Evolutionary conservation across 2,797 vertebrate genomes (phyloP).

Genomic region (Vultur gryphus): DNA sequence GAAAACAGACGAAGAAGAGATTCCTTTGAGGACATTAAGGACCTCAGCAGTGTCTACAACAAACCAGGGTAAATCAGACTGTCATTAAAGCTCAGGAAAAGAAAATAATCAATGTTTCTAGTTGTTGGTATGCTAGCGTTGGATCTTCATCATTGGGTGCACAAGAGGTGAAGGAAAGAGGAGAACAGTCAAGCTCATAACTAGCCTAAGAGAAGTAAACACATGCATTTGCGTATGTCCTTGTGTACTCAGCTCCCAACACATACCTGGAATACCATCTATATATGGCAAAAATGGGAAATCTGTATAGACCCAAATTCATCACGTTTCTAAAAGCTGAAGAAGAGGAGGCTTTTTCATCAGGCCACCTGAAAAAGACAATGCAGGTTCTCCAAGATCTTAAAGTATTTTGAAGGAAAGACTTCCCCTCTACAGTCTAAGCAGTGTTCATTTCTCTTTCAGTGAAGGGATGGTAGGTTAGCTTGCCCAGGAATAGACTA

Average conservation of each 20-base stretch:
- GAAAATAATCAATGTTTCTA: background rate
- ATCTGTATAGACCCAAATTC: background rate
- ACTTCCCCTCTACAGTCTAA: background rate
- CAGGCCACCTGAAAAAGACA: background rate
- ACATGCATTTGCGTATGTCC: background rate
- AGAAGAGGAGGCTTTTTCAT: background rate
- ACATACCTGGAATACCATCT: background rate
- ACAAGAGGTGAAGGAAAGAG: background rate
- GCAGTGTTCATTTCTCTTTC: background rate
- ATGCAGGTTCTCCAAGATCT: background rate
- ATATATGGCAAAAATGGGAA: background rate
- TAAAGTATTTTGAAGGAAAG: background rate
- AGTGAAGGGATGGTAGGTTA: background rate
- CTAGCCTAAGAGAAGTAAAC: background rate
- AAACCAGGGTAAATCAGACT: background rate
- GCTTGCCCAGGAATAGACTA: background rate
- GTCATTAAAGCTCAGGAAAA: background rate
- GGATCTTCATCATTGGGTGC: background rate
- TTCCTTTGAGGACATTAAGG: background rate
- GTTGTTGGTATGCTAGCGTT: background rate
- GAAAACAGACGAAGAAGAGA: background rate
- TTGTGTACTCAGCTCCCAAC: background rate
- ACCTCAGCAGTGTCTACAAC: background rate
- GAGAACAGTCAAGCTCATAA: background rate
- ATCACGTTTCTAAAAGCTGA: background rate